A percentile compares a stretch with the other conserved stretches of the same genome.
phyloP scores from a whole-genome alignment of 1,140 invertebrate species.

The Drosophila lacteicornis region DNA sequence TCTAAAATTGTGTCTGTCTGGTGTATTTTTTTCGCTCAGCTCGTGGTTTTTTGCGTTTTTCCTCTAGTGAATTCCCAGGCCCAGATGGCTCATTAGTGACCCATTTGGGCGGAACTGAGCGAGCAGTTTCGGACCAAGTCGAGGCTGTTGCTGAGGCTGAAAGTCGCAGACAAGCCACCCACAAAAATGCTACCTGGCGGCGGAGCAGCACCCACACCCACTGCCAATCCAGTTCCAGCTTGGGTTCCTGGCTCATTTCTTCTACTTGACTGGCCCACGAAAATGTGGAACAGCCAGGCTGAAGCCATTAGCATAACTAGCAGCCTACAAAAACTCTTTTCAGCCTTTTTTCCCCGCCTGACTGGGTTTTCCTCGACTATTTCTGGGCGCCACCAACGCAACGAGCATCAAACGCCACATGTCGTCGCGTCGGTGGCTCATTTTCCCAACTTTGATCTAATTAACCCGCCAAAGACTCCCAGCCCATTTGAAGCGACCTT shows the following conservation, averaged over 20 bases:
- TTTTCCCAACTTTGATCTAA: constrained; percentile 29
- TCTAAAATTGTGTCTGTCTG: constrained; percentile 29
- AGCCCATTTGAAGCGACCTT: constrained; percentile 69
- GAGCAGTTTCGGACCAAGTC: constrained; percentile 57
- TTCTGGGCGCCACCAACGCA: constrained; percentile 44
- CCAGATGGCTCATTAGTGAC: constrained; percentile 70
- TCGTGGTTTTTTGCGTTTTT: constrained; percentile 36
- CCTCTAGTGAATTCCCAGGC: constrained; percentile 55
- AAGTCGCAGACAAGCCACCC: constrained; percentile 11
- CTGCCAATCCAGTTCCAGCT: neutral
- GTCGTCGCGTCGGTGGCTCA: constrained; percentile 1
- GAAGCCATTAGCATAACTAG: constrained; percentile 58
- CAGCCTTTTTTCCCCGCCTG: constrained; percentile 15
- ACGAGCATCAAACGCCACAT: constrained; percentile 27
- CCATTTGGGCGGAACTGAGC: constrained; percentile 80
- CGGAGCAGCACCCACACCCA: neutral
- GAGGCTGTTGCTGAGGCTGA: constrained; percentile 26
- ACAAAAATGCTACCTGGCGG: constrained; percentile 21
- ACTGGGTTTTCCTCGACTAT: constrained; percentile 46
- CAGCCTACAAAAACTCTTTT: constrained; percentile 11
- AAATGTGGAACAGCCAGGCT: constrained; percentile 12
- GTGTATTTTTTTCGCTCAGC: neutral
- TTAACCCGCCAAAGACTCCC: constrained; percentile 39
- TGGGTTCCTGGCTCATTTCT: constrained; percentile 37
- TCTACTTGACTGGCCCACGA: constrained; percentile 27